These are phyloP conservation scores for Girardinus metallicus DNA, from an alignment of 2,797 vertebrate genomes.

Conservation along the genomic window DNA sequence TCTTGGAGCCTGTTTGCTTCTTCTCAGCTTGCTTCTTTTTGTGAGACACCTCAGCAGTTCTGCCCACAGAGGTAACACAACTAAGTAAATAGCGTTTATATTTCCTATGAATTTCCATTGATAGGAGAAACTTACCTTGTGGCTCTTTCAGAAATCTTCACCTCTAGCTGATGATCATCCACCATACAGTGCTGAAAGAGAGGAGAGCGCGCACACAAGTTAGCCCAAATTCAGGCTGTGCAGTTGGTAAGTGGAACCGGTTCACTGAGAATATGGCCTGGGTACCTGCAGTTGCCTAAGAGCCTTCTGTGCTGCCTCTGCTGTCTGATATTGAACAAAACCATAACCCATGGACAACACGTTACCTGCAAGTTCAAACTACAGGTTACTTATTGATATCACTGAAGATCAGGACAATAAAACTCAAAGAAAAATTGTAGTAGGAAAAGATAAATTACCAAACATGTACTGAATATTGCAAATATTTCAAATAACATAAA, in stretches of 20 bases:
- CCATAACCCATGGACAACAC: conserved; percentile 96
- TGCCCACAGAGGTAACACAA: conserved; percentile 53
- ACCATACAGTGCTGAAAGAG: conserved; percentile 84
- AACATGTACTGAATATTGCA: neutral
- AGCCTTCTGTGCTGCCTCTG: conserved; percentile 91
- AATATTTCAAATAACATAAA: neutral
- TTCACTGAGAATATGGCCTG: neutral
- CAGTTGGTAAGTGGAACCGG: neutral
- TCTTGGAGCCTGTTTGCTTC: conserved; percentile 93
- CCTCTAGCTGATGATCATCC: conserved; percentile 89
- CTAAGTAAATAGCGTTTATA: neutral
- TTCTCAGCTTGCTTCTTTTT: conserved; percentile 86
- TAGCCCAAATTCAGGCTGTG: conserved; percentile 2
- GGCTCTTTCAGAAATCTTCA: conserved; percentile 93
- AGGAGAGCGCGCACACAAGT: conserved; percentile 20
- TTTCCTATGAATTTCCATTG: neutral
- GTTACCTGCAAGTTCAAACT: conserved; percentile 77
- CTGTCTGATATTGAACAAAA: conserved; percentile 92
- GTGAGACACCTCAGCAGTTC: conserved; percentile 68
- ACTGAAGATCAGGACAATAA: neutral
- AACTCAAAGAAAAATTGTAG: too few species aligned
- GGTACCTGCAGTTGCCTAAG: conserved; percentile 90
- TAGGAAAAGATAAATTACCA: neutral
- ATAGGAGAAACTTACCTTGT: conserved; percentile 81
- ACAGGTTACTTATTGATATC: neutral